Evolutionary conservation across 2,797 vertebrate species (phyloP), one percentile per base, ranked within the genome.

Genomic region (Triplophysa yarkandensis): DNA sequence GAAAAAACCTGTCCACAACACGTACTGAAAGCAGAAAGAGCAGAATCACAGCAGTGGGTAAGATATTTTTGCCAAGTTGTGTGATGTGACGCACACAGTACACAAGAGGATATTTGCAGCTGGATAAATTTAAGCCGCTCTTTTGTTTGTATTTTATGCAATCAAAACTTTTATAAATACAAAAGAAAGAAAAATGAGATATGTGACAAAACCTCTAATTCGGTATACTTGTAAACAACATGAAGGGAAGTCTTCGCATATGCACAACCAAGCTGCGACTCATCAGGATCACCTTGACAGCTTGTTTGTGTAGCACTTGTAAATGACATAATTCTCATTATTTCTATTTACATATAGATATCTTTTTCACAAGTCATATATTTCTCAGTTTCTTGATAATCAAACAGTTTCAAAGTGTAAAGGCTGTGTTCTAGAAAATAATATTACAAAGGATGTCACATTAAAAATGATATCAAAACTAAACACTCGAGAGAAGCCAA

Each of bases 1-100:
- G 93, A 93, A 92, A 94, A 94, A 94, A 93, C 93, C 91, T 93
- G 90, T 92, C 92, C 94, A 97, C 94, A 95, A 96, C 94, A 96
- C 92, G 92, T 92, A 90, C 80, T 90, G 93, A 93, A 96, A 96
- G 94, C 95, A 93, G 94, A 95, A 92, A 88, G 94, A 95, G 95
- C 94, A 93, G 93, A 91, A 91, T 93, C 92, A 94, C 91, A 93
- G 92, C 93, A 85, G 92, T 92, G 93, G 91, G 87, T 91, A 85
- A 79, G 88, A 88, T 90, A 85, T 89, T 89, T 89, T 82, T 86
- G 90, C 91, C 93, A 87, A 88, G 87, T 92, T 91, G 92, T 77
- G 87, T 88, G 87, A 6, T 58, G 75, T 52, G 89, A 91, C 88
- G 81, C 61, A 87, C 90, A 90, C 88, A 36, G 86, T 86, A 90